phyloP scores from a whole-genome alignment of 2,113 vertebrate genomes.

The Heterocephalus glaber region DNA sequence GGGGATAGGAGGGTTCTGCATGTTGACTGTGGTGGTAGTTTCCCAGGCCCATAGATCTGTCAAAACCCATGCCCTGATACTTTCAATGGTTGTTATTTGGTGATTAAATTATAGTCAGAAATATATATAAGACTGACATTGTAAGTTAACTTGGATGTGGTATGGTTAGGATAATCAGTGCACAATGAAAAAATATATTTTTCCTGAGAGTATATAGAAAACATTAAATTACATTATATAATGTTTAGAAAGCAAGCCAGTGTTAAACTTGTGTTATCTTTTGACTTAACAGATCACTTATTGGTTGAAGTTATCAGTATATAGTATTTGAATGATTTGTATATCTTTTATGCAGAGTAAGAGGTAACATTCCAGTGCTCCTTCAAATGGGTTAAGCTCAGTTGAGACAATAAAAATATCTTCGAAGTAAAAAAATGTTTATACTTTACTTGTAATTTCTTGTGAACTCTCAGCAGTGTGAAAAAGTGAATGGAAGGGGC shows the following conservation, averaged over 20 bases:
- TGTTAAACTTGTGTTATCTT: background rate
- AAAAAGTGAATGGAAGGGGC: background rate
- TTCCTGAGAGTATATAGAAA: background rate
- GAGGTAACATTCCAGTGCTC: background rate
- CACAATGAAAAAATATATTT: background rate
- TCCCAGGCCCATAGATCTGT: background rate
- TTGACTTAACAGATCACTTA: background rate
- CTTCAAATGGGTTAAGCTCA: background rate
- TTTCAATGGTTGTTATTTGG: background rate
- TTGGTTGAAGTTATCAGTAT: background rate
- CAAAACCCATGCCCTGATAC: background rate
- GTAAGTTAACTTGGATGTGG: background rate
- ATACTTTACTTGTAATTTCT: background rate
- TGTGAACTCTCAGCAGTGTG: background rate
- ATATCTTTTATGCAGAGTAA: background rate
- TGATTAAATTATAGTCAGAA: background rate
- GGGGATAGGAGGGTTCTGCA: background rate
- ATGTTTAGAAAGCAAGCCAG: background rate
- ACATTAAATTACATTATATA: background rate
- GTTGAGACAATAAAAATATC: background rate
- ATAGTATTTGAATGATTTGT: background rate
- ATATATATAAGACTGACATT: background rate
- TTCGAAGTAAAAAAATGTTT: constrained; percentile 24
- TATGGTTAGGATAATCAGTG: background rate
- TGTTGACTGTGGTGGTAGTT: background rate